These are phyloP conservation scores for Regulus satrapa DNA, from an alignment of 2,113 vertebrate genomes.

Conservation along the genomic window DNA sequence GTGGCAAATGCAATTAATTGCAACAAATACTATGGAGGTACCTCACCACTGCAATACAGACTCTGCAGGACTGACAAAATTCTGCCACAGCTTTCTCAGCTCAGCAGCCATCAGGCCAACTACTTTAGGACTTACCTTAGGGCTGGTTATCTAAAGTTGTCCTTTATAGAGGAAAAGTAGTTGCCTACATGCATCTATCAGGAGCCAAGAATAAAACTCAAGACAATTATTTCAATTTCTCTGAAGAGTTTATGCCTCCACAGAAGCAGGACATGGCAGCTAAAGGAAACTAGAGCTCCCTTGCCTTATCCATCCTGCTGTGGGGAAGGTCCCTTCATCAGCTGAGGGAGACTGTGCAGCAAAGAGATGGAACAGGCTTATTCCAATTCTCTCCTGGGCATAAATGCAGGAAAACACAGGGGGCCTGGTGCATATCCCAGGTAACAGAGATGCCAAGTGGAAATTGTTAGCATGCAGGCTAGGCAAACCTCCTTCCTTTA, in stretches of 20 bases:
- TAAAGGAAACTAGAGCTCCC: neutral
- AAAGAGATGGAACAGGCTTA: neutral
- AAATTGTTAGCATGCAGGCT: neutral
- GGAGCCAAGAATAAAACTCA: neutral
- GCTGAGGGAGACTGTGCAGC: neutral
- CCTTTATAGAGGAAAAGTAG: neutral
- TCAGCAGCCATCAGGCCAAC: neutral
- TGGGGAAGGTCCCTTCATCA: neutral
- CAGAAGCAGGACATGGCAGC: neutral
- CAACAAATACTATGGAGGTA: neutral
- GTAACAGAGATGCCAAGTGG: neutral
- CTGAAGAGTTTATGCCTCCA: neutral
- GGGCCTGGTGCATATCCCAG: fast-evolving
- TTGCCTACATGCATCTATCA: neutral
- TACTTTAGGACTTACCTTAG: neutral
- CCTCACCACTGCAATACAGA: fast-evolving
- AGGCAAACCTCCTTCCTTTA: neutral
- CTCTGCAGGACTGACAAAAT: neutral
- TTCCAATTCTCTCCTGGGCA: neutral
- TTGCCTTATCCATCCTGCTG: neutral
- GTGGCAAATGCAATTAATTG: neutral
- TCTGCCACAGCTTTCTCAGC: neutral
- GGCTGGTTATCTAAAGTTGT: neutral
- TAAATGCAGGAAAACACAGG: neutral
- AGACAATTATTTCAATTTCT: neutral